Evolutionary conservation across 2,888 invertebrate genomes (phyloP), one percentile per base, ranked within the genome.

Genomic region (Drosophila aldrichi): DNA sequence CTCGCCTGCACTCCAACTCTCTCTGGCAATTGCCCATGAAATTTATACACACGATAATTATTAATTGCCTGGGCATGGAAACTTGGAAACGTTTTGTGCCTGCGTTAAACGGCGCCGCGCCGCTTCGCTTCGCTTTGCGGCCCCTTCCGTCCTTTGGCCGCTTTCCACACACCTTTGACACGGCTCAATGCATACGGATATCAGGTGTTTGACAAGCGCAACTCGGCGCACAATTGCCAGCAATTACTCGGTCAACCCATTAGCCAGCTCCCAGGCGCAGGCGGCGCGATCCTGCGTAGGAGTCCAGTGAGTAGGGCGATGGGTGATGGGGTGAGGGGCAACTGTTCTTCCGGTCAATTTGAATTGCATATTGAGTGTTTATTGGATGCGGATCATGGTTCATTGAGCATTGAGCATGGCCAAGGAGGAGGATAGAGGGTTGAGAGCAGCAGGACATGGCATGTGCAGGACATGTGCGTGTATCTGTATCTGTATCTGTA

Each of bases 111-210:
- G 70, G 41, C 43, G 70, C 49, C 70, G 64, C 68, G 54, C 22
- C 54, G 34, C 16, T 54, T 40, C 54, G 22, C 25, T 54, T 38
- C 22, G 54, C 54, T 25, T 40, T 38, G 25, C 54, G 25, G 40
- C 38, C 54, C 54, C 25, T 36, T 25, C 29, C 40, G 38, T 38
- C 55, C 41, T 29, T 40, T 29, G 29, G 40, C 40, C 55, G 84
- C 81, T 69, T 88, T 85, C 88, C 87, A 89, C 82, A 89, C 90
- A 90, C 90, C 90, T 90, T 90, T 90, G 84, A 90, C 79, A 90
- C 84, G 90, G 85, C 86, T 86, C 71, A 90, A 79, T 90, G 90
- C 82, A 49, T 80, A 77, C 77, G 69, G 88, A 85, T 83, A 91
- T 91, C 92, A 91, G 91, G 91, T 91, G 91, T 85, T 88, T 81